Conservation (phyloP, 2,797 vertebrate genomes). For the Arnoldichthys spilopterus region DNA sequence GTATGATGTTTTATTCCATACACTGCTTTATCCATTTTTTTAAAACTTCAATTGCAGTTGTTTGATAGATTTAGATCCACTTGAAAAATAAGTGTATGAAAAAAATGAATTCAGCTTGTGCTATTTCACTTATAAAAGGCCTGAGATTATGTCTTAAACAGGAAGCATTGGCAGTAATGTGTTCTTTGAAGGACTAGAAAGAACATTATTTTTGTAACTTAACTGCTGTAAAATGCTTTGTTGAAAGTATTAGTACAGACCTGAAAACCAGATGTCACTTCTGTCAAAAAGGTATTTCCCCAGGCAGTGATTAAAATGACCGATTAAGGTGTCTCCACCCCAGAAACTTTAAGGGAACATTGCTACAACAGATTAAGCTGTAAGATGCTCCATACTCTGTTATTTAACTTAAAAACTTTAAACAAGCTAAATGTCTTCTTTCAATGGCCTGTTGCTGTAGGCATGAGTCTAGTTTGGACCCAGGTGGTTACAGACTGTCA, state of each 20-base stretch:
- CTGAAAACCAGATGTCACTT: neutral
- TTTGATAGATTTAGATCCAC: constrained; percentile 40
- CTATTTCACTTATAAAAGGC: constrained; percentile 19
- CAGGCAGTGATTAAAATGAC: neutral
- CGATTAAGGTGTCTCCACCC: neutral
- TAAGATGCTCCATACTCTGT: neutral
- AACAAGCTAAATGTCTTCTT: neutral
- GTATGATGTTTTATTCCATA: constrained; percentile 71
- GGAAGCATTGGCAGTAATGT: neutral
- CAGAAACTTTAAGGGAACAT: neutral
- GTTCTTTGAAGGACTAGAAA: constrained; percentile 5
- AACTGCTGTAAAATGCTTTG: constrained; percentile 23
- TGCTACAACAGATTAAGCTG: neutral
- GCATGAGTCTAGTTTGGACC: neutral
- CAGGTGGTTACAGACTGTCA: neutral
- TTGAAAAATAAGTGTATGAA: constrained; percentile 15
- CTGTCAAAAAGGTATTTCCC: neutral
- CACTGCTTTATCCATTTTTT: constrained; percentile 65
- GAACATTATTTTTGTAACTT: constrained; percentile 7
- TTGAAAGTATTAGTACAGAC: constrained; percentile 25
- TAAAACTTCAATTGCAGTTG: constrained; percentile 43
- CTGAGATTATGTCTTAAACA: constrained; percentile 12
- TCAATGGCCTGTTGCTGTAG: neutral
- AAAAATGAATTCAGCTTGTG: constrained; percentile 25
- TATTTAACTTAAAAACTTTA: neutral